Base-by-base conservation (phyloP, 2,888 invertebrate species). In the Rambutsinella grinnellia region DNA sequence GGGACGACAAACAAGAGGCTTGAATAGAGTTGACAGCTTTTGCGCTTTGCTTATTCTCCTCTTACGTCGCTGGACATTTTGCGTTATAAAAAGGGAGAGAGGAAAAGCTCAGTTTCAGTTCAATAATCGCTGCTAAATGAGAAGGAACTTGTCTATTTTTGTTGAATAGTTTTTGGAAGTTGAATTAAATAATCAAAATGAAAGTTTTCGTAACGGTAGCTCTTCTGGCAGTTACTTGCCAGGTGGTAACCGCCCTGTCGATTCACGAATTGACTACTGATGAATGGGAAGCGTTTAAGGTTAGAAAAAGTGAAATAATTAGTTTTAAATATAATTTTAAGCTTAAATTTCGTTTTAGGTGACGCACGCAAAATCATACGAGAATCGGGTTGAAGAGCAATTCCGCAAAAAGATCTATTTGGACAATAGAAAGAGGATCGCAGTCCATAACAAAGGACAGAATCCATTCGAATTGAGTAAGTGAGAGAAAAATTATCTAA, bases 391-490 rank as follows among this genome's bases (percentile, higher is more conserved):
- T 0, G 95, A 95, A 85, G 95, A 96, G 85, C 90, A 89, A 83
- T 94, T 93, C 88, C 91, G 95, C 61, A 90, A 93, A 90, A 95
- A 95, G 88, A 93, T 96, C 84, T 96, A 92, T 87, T 91, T 94
- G 87, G 95, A 96, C 86, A 96, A 96, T 87, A 92, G 92, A 84
- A 92, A 92, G 85, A 92, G 91, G 87, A 92, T 96, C 85, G 93
- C 93, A 57, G 90, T 91, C 85, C 96, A 96, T 87, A 96, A 96
- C 89, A 80, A 80, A 57, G 57, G 26, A n/a, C n/a, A n/a, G n/a
- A n/a, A n/a, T n/a, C n/a, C n/a, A n/a, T n/a, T n/a, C n/a, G n/a
- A n/a, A n/a, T n/a, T n/a, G n/a, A n/a, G n/a, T n/a, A n/a, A n/a
- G n/a, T n/a, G n/a, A n/a, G n/a, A 23, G 8, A 54, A 13, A 6